Evolutionary conservation across 2,797 vertebrate species (phyloP), one percentile per base, ranked within the genome.

Genomic region (Ptychobarbus kaznakovi): DNA sequence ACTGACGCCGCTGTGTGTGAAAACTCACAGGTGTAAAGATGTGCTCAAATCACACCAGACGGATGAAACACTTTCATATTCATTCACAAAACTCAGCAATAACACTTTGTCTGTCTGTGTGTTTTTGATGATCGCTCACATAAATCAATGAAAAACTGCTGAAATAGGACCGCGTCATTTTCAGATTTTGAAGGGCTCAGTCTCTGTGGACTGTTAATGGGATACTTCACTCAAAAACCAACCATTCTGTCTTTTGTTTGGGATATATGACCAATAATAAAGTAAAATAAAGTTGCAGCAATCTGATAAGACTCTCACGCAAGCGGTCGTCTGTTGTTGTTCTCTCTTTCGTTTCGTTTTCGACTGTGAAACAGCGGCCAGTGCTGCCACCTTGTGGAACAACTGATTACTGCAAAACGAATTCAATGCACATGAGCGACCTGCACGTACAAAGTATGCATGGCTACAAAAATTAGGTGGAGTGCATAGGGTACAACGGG

Each of bases 111-210:
- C 1, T 68, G 49, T 32, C 5, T 49, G 46, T 35, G 20, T 16
- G 61, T n/a, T 35, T 79, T 15, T 51, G 22, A 53, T 7, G 6
- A 80, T 68, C 18, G 35, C 18, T 80, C 8, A 2, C 3, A 80
- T 35, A 6, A 28, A 56, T 20, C 35, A 61, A 61, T 53, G 42
- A 4, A 68, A 61, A 61, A 10, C 56, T 12, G n/a, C 6, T 63
- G 20, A 81, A 86, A 87, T 20, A 80, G 38, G 72, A 90, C 83
- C 13, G 32, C 25, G 16, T 32, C 25, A 16, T 32, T 66, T 74
- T 16, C 70, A 42, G 42, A n/a, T 56, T 80, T 74, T 22, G 42
- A 74, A 86, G 13, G 12, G 3, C n/a, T 46, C 63, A 16, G 74
- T 61, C 49, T 65, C 8, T 32, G 40, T 51, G 28, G 68, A 75